Evolutionary conservation across 2,797 vertebrate species (phyloP).

Genomic region (Phoxinus dragarum): DNA sequence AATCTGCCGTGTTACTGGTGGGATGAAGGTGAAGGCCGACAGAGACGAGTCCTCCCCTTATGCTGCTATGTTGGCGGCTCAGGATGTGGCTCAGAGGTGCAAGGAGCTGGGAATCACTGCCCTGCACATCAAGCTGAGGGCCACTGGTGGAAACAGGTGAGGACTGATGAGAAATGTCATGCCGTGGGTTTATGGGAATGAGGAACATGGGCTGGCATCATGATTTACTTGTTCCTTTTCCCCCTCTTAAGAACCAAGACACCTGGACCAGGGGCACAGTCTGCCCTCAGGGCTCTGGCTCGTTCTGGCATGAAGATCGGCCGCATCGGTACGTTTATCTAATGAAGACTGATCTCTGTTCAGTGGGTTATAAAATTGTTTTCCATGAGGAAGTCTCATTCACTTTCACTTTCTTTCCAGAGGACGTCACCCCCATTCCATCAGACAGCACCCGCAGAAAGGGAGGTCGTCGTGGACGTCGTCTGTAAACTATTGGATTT

Average conservation of each 20-base stretch:
- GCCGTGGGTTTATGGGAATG: neutral
- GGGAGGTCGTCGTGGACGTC: constrained; percentile 95
- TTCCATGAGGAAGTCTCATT: neutral
- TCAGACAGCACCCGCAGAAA: constrained; percentile 98
- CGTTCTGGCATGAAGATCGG: constrained; percentile 99
- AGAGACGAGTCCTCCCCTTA: constrained; percentile 96
- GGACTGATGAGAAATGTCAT: neutral
- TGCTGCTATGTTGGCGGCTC: constrained; percentile 96
- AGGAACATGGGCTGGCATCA: neutral
- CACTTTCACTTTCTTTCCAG: constrained; percentile 72
- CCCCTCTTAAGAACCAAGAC: constrained; percentile 89
- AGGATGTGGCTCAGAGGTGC: constrained; percentile 97
- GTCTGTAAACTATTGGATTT: constrained; percentile 84
- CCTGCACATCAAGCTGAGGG: constrained; percentile 95
- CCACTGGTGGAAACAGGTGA: constrained; percentile 94
- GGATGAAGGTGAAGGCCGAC: constrained; percentile 99
- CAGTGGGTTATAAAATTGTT: neutral
- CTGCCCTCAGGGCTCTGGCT: constrained; percentile 93
- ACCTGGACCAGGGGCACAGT: constrained; percentile 96
- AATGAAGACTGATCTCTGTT: neutral
- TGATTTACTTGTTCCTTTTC: neutral
- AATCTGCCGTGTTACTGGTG: constrained; percentile 96
- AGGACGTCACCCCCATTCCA: constrained; percentile 98
- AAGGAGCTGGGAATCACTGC: constrained; percentile 97
- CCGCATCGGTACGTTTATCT: constrained; percentile 87